Evolutionary conservation across 2,888 invertebrate species (phyloP).

Genomic region (Melipona bicolor): DNA sequence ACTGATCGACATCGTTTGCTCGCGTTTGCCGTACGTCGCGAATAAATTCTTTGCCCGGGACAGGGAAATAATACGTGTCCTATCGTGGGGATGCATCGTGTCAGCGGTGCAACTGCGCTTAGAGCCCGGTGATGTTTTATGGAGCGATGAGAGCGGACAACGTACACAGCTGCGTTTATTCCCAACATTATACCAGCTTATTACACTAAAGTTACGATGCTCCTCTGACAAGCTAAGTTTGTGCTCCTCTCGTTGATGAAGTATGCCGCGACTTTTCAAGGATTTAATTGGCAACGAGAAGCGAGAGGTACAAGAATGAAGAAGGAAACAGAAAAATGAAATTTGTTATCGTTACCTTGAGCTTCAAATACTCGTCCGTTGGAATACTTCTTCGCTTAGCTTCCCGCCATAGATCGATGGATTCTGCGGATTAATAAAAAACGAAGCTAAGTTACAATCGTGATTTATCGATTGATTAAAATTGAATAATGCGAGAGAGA

Average conservation of each 20-base stretch:
- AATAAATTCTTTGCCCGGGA: constrained; percentile 19
- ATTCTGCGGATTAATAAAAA: too few relatives aligned
- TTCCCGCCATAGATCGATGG: too few relatives aligned
- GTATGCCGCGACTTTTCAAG: constrained; percentile 5
- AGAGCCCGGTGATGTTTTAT: constrained; percentile 58
- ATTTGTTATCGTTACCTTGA: too few relatives aligned
- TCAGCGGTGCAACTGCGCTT: constrained; percentile 45
- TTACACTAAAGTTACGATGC: constrained; percentile 47
- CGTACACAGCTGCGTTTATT: constrained; percentile 26
- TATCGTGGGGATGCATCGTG: constrained; percentile 39
- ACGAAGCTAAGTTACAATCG: too few relatives aligned
- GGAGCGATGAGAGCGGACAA: constrained; percentile 57
- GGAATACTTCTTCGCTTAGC: too few relatives aligned
- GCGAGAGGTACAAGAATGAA: too few relatives aligned
- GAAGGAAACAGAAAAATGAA: too few relatives aligned
- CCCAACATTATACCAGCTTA: constrained; percentile 48
- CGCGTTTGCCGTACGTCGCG: not conserved
- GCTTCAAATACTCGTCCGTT: too few relatives aligned
- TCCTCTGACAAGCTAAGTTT: not conserved
- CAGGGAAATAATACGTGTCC: constrained; percentile 33
- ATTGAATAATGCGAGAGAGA: too few relatives aligned
- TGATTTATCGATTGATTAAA: too few relatives aligned
- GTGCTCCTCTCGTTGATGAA: not conserved
- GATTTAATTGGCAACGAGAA: constrained; percentile 37
- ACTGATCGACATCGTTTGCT: not conserved